Conservation (phyloP, 2,797 vertebrate species). For the Triplophysa bombifrons region DNA sequence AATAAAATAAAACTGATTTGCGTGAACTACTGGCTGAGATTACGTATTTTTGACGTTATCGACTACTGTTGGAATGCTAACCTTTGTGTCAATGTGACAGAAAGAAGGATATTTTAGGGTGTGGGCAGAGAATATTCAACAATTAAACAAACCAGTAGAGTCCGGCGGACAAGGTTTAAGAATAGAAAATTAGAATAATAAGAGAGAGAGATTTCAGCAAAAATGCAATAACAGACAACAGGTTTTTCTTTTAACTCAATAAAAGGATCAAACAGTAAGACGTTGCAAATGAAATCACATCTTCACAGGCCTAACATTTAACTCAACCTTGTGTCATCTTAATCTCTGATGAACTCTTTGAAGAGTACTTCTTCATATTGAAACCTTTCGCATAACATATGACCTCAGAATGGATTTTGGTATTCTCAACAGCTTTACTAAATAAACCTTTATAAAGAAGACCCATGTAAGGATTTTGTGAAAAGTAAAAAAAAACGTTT, state of each 20-base stretch:
- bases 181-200: conserved; percentile 34
- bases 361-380: not conserved
- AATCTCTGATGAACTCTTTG: not conserved
- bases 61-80: not conserved
- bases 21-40: not conserved
- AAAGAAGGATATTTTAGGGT: not conserved
- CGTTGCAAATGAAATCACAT: not conserved
- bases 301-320: not conserved
- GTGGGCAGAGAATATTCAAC: not conserved
- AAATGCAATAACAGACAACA: conserved; percentile 44
- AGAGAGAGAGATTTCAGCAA: conserved; percentile 44
- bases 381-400: not conserved
- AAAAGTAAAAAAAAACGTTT: not conserved
- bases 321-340: not conserved
- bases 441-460: not conserved
- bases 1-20: too few relatives aligned
- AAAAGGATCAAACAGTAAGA: not conserved
- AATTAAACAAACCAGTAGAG: not conserved
- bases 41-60: conserved; percentile 4
- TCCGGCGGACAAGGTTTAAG: not conserved
- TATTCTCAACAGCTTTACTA: not conserved
- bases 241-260: not conserved
- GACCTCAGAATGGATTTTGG: not conserved
- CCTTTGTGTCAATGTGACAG: not conserved
- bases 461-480: not conserved